phyloP scores from a whole-genome alignment of 1,140 invertebrate species.

The Aricia agestis region DNA sequence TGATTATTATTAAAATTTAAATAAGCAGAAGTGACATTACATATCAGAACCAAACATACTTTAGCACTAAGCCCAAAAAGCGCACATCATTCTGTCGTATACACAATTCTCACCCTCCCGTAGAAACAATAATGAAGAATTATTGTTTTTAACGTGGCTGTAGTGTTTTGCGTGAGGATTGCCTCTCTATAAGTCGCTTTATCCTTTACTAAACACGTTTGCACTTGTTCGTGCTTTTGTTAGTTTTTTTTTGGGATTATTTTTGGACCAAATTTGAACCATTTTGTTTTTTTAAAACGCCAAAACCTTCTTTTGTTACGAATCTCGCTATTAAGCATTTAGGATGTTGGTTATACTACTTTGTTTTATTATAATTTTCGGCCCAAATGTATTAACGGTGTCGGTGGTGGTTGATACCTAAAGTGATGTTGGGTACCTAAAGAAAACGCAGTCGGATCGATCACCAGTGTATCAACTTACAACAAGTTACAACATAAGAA shows the following conservation, averaged over 20 bases:
- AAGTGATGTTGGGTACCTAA: too few relatives aligned
- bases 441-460: too few relatives aligned
- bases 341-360: too few relatives aligned
- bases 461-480: too few relatives aligned
- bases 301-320: neutral
- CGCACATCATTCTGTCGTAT: conserved; percentile 36
- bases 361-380: too few relatives aligned
- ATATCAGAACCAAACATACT: too few relatives aligned
- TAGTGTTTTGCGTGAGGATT: conserved; percentile 66
- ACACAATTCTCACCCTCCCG: conserved; percentile 36
- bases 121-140: conserved; percentile 63
- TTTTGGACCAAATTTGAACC: neutral
- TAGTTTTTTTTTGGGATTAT: neutral
- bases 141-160: conserved; percentile 67
- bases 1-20: too few relatives aligned
- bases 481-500: too few relatives aligned
- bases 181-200: conserved; percentile 57
- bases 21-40: too few relatives aligned
- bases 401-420: too few relatives aligned
- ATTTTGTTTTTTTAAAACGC: neutral
- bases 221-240: conserved; percentile 51
- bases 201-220: conserved; percentile 57
- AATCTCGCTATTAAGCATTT: too few relatives aligned
- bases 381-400: too few relatives aligned
- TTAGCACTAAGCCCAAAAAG: neutral